A percentile compares a stretch with the other conserved stretches of the same genome.
Evolutionary conservation across 1,140 invertebrate species (phyloP).

Genomic region (Drosophila simulans): DNA sequence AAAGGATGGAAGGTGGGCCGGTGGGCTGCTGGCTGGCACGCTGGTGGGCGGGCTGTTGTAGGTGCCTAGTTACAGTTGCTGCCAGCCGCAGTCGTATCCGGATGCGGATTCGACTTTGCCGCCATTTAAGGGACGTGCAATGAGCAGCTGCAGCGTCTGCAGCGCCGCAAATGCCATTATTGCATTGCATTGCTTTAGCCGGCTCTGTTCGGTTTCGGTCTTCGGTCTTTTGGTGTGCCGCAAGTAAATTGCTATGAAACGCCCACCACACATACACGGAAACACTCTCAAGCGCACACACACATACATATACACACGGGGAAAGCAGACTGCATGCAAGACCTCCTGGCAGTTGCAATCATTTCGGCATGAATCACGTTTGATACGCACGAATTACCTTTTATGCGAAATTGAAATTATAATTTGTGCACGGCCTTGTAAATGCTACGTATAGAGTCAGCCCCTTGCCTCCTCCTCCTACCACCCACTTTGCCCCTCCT

Average conservation of each 20-base stretch:
- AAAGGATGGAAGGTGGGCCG: conserved; percentile 3
- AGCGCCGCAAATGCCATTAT: conserved; percentile 65
- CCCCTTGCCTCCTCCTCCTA: neutral
- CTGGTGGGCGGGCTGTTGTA: conserved; percentile 1
- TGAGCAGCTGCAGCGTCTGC: conserved; percentile 60
- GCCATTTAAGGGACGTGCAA: conserved; percentile 61
- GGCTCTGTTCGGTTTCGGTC: conserved; percentile 24
- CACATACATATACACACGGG: conserved; percentile 4
- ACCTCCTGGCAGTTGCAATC: conserved; percentile 75
- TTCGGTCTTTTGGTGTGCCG: conserved; percentile 58
- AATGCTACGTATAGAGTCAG: conserved; percentile 43
- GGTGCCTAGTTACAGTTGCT: conserved; percentile 62
- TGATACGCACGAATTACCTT: conserved; percentile 84
- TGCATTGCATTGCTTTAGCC: conserved; percentile 62
- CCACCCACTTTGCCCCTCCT: neutral
- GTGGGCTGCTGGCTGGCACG: neutral
- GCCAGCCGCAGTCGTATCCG: conserved; percentile 37
- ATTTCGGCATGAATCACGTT: conserved; percentile 82
- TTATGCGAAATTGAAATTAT: conserved; percentile 84
- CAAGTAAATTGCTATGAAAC: conserved; percentile 79
- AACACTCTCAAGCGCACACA: conserved; percentile 4
- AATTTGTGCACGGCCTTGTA: conserved; percentile 76
- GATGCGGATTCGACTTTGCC: conserved; percentile 20
- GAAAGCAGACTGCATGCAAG: conserved; percentile 56
- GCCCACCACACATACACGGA: conserved; percentile 52